phyloP scores from a whole-genome alignment of 2,113 vertebrate species.

The Struthidea cinerea region DNA sequence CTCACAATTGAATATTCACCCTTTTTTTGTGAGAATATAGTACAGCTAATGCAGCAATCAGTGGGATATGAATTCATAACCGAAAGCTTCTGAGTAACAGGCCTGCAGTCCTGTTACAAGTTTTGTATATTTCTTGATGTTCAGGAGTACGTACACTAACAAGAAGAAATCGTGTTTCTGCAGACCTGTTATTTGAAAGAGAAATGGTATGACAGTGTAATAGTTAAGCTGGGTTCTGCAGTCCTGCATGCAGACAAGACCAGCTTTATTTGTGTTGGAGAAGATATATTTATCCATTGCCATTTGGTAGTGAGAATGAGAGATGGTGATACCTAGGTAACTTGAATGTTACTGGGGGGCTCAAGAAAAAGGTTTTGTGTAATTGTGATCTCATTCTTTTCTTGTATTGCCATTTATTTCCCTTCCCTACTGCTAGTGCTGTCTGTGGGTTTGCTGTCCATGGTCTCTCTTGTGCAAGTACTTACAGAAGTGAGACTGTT shows the following conservation, averaged over 20 bases:
- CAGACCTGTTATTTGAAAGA: not conserved
- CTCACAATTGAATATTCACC: not conserved
- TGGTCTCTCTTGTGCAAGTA: not conserved
- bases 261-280: not conserved
- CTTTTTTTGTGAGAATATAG: not conserved
- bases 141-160: not conserved
- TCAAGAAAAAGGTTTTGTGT: not conserved
- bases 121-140: not conserved
- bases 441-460: not conserved
- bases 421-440: not conserved
- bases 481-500: not conserved
- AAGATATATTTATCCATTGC: not conserved
- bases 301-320: not conserved
- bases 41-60: not conserved
- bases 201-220: not conserved
- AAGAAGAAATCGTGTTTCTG: not conserved
- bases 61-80: not conserved
- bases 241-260: not conserved
- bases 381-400: fast-evolving
- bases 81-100: not conserved
- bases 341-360: not conserved
- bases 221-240: not conserved
- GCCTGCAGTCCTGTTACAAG: not conserved
- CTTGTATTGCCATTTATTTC: not conserved
- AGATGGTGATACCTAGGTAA: not conserved